phyloP scores from a whole-genome alignment of 1,140 invertebrate genomes.

The Diploscapter pachys region DNA sequence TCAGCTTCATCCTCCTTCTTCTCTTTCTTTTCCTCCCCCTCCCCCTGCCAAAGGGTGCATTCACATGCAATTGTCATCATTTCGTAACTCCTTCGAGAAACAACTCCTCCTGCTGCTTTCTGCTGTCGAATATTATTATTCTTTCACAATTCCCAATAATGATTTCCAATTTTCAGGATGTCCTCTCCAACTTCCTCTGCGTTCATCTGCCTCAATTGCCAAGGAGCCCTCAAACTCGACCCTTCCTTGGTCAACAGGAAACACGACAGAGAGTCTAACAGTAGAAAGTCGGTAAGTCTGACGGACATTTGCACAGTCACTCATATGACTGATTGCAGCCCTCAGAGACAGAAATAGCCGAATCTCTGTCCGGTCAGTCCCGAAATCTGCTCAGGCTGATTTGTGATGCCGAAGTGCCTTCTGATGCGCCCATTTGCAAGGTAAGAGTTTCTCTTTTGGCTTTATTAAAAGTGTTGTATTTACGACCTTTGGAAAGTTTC shows the following conservation, averaged over 20 bases:
- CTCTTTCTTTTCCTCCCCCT: too few species aligned
- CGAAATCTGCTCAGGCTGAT: constrained; percentile 51
- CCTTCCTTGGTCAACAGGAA: neutral
- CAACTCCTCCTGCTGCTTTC: too few species aligned
- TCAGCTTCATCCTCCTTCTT: too few species aligned
- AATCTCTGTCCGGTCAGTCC: constrained; percentile 24
- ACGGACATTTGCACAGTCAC: neutral
- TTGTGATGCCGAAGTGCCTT: constrained; percentile 46
- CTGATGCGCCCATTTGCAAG: constrained; percentile 49
- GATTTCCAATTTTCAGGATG: neutral
- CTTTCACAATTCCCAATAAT: too few species aligned
- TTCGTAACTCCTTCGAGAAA: too few species aligned
- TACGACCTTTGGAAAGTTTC: too few species aligned
- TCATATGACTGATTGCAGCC: neutral
- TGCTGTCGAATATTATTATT: too few species aligned
- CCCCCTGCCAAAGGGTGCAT: too few species aligned
- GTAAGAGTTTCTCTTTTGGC: constrained; percentile 33
- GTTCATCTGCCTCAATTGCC: constrained; percentile 9
- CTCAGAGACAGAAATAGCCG: constrained; percentile 3
- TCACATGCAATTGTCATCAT: too few species aligned
- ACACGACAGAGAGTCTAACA: neutral
- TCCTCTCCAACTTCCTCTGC: neutral
- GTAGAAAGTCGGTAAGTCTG: too few species aligned
- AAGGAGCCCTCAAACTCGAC: constrained; percentile 6
- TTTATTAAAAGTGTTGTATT: neutral